Conservation (phyloP, 1,140 invertebrate species). For the Microplitis demolitor region DNA sequence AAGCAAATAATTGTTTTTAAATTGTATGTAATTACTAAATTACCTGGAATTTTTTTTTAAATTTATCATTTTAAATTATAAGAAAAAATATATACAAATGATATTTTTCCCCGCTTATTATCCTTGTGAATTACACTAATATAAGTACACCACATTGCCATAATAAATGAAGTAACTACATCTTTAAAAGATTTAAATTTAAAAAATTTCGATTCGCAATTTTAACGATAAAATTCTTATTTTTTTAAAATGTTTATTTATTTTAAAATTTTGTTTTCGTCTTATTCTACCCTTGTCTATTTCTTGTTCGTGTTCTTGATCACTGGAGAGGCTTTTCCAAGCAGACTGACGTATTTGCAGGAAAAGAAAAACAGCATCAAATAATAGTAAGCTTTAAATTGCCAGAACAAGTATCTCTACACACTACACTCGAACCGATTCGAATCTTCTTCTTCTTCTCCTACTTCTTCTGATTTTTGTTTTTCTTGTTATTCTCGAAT, state of each 20-base stretch:
- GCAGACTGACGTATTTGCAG: not conserved
- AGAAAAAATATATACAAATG: too few relatives aligned
- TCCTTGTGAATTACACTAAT: too few relatives aligned
- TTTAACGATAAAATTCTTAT: not conserved
- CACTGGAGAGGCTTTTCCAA: slow-evolving; percentile 1
- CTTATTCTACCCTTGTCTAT: not conserved
- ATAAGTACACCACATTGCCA: too few relatives aligned
- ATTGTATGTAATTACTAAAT: too few relatives aligned
- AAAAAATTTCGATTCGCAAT: too few relatives aligned
- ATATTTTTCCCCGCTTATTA: too few relatives aligned
- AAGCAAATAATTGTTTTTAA: too few relatives aligned
- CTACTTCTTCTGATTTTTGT: not conserved
- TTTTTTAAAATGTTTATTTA: not conserved
- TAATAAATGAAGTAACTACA: too few relatives aligned
- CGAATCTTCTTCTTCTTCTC: not conserved
- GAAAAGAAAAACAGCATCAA: not conserved
- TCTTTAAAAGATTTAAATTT: too few relatives aligned
- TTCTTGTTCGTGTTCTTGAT: not conserved
- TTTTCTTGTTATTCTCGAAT: not conserved
- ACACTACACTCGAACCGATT: not conserved
- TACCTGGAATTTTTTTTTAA: too few relatives aligned
- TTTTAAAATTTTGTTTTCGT: not conserved
- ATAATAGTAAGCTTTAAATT: not conserved
- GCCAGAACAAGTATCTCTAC: not conserved
- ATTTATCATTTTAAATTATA: too few relatives aligned